Percentiles rank a stretch among this genome's conserved stretches.
Evolutionary conservation across 2,113 vertebrate species (phyloP).

Genomic region (Microcebus lehilahytsara): DNA sequence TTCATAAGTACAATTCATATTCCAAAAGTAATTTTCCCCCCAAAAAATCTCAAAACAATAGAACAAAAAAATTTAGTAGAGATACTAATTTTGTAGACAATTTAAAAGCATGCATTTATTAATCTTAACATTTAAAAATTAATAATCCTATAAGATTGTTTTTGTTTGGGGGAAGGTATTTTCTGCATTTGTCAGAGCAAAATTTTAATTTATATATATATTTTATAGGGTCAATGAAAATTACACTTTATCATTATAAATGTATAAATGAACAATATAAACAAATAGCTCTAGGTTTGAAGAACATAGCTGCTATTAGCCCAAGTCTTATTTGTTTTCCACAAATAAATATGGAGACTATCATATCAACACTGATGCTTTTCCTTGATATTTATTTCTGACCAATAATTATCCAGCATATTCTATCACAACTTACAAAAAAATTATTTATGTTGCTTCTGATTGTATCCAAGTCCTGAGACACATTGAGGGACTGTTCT

Average conservation of each 20-base stretch:
- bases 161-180: background rate
- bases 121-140: background rate
- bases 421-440: conserved; percentile 84
- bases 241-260: background rate
- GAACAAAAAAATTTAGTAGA: background rate
- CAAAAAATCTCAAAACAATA: background rate
- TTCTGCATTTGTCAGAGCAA: background rate
- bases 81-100: background rate
- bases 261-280: background rate
- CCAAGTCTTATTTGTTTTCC: background rate
- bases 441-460: conserved; percentile 83
- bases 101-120: background rate
- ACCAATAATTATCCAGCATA: background rate
- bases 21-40: background rate
- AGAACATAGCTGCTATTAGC: background rate
- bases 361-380: background rate
- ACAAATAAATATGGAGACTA: background rate
- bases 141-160: background rate
- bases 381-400: background rate
- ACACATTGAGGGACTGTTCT: conserved; percentile 79
- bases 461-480: conserved; percentile 83
- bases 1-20: background rate
- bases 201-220: background rate
- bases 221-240: background rate
- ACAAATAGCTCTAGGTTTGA: background rate